Base-by-base conservation (phyloP, 2,888 invertebrate species). In the Notodonta ziczac region DNA sequence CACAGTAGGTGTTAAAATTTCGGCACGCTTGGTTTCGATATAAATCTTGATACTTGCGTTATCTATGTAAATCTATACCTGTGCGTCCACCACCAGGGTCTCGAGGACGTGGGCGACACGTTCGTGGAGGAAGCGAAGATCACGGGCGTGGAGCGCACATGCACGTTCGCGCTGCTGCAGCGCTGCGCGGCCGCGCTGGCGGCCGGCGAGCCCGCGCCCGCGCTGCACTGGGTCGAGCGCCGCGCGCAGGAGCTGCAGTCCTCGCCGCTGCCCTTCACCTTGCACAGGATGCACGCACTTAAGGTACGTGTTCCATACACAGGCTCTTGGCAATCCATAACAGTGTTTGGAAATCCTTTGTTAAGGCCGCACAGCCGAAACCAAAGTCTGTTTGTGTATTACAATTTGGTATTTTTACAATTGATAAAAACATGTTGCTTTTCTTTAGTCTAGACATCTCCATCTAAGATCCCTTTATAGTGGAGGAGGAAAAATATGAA, bases 71-170 rank as follows among this genome's bases (percentile, higher is more conserved):
- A n/a, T 12, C 44, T 44, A 4, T 13, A 12, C 8, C 55, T 50
- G 24, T 24, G 5, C 51, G 12, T 24, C 51, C 13, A 44, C 12
- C 42, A 32, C 40, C 63, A 93, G 93, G 92, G 99, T 53, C 96
- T 98, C 95, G 95, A 98, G 72, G 98, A 98, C 60, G 98, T 99
- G 46, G 98, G 98, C 3, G 98, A 98, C 81, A 95, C 96, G 5
- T 84, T 94, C 50, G 89, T 91, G 1, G 62, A 76, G 0, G 93
- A 98, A 97, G 94, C 87, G 0, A 72, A 82, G 12, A 82, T 91
- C 14, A 78, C 82, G 0, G 82, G 86, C 1, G 91, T 90, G 48
- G 92, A 91, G 72, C 85, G 92, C 0, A 86, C 90, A 0, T 91
- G 91, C 63, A 88, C 90, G 32, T 93, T 93, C 65, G 93, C 93